Conservation (phyloP, 2,888 invertebrate species). For the Agrochola circellaris region DNA sequence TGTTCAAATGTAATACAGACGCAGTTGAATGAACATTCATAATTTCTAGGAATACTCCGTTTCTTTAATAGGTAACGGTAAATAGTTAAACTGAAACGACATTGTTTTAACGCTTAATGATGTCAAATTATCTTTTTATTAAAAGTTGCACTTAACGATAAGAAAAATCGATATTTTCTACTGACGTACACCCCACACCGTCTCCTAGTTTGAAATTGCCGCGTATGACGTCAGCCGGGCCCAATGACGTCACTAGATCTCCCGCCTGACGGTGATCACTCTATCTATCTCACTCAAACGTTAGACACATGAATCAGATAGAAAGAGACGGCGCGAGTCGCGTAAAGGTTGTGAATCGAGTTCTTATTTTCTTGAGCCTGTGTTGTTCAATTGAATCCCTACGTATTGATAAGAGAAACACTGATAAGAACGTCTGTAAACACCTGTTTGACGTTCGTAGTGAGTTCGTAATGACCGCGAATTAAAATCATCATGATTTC, state of each 20-base stretch:
- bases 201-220: constrained; percentile 88
- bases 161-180: constrained; percentile 83
- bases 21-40: constrained; percentile 48
- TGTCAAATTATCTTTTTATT: constrained; percentile 31
- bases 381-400: constrained; percentile 80
- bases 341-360: constrained; percentile 88
- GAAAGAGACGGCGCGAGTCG: constrained; percentile 77
- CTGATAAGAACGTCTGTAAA: constrained; percentile 77
- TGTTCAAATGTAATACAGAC: constrained; percentile 15
- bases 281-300: constrained; percentile 75
- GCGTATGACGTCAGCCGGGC: constrained; percentile 87
- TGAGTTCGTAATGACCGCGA: constrained; percentile 48
- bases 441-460: constrained; percentile 59
- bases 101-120: constrained; percentile 1
- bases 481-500: constrained; percentile 49
- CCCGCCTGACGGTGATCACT: constrained; percentile 70
- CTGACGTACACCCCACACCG: constrained; percentile 82
- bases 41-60: constrained; percentile 15
- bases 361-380: constrained; percentile 81
- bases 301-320: constrained; percentile 75
- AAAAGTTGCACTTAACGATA: constrained; percentile 59
- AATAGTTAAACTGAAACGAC: not conserved
- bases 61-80: not conserved
- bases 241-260: constrained; percentile 82
- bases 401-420: constrained; percentile 80